phyloP scores from a whole-genome alignment of 2,888 invertebrate species.

The Dicranocentrus wangi region DNA sequence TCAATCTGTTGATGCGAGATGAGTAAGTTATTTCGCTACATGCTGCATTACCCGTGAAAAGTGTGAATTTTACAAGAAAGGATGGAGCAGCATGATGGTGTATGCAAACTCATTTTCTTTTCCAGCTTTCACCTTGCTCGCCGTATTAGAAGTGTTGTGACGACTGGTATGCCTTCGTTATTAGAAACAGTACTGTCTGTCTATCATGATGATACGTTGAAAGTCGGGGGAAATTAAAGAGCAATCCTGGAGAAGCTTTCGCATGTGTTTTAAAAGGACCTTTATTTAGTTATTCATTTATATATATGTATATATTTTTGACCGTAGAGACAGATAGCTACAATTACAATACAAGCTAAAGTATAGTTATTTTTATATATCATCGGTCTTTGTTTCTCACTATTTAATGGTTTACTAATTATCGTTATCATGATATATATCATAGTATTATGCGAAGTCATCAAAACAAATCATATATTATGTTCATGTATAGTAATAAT shows the following conservation, averaged over 20 bases:
- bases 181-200: too few species aligned
- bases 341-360: slow-evolving; percentile 24
- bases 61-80: background rate
- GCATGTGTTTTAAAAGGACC: slow-evolving; percentile 59
- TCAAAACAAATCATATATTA: background rate
- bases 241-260: too few species aligned
- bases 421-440: slow-evolving; percentile 8
- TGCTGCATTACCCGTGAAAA: slow-evolving; percentile 37
- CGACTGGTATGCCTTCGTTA: too few species aligned
- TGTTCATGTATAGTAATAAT: too few species aligned
- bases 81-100: too few species aligned
- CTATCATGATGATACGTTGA: too few species aligned
- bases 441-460: slow-evolving; percentile 13
- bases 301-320: slow-evolving; percentile 33
- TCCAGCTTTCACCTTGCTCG: too few species aligned
- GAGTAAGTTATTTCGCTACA: slow-evolving; percentile 45
- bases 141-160: too few species aligned
- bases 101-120: too few species aligned
- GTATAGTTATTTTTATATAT: slow-evolving; percentile 48
- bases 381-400: slow-evolving; percentile 67
- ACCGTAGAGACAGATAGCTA: slow-evolving; percentile 30
- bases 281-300: slow-evolving; percentile 38
- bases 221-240: too few species aligned
- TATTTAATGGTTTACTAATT: slow-evolving; percentile 37
- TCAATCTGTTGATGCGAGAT: slow-evolving; percentile 54